These are phyloP conservation scores for Stegodyphus mimosarum DNA, from an alignment of 1,140 invertebrate species.

Conservation along the genomic window DNA sequence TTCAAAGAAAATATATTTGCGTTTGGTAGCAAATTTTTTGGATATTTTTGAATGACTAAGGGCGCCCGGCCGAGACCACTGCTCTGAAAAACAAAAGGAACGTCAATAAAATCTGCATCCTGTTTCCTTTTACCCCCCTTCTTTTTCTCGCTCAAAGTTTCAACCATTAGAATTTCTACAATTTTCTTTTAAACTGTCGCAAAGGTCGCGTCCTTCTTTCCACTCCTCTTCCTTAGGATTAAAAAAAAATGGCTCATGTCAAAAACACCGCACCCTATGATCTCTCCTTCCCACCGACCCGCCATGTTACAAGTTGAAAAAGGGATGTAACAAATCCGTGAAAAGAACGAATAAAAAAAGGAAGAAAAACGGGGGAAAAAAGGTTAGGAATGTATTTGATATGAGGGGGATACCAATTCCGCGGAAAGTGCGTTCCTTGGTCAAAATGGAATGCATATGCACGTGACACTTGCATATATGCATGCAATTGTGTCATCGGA, in stretches of 20 bases:
- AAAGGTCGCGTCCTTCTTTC: not conserved
- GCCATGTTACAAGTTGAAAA: not conserved
- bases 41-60: too few relatives aligned
- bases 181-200: not conserved
- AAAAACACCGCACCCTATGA: constrained; percentile 39
- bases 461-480: constrained; percentile 58
- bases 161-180: not conserved
- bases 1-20: too few relatives aligned
- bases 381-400: not conserved
- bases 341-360: not conserved
- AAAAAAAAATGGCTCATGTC: not conserved
- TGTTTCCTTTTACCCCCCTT: too few relatives aligned
- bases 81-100: too few relatives aligned
- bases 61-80: too few relatives aligned
- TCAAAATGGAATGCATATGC: constrained; percentile 60
- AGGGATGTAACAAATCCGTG: not conserved
- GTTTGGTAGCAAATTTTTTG: too few relatives aligned
- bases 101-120: too few relatives aligned
- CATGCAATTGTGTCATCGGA: constrained; percentile 26
- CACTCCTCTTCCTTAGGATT: too few relatives aligned
- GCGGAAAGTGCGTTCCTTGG: constrained; percentile 15
- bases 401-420: constrained; percentile 16
- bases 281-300: not conserved
- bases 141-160: too few relatives aligned
- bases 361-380: not conserved